Conservation (phyloP, 2,113 vertebrate species). For the Micronycteris hirsuta region DNA sequence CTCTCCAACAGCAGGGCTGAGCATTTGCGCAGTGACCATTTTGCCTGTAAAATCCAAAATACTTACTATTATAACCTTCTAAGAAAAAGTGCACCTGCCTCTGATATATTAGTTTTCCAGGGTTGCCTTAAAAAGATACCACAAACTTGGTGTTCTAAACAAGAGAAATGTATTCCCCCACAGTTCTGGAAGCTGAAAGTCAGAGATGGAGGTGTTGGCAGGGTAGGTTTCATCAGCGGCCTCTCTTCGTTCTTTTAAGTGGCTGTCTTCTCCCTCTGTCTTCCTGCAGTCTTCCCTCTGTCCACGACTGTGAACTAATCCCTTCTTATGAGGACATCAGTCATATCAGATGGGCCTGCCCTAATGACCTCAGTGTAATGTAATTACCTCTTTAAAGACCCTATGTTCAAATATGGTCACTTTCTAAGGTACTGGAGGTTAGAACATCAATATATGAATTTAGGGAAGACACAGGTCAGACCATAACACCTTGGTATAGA, state of each 20-base stretch:
- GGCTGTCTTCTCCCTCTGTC: neutral
- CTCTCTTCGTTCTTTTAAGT: neutral
- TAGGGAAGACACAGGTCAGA: neutral
- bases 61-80: neutral
- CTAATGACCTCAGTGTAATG: neutral
- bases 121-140: neutral
- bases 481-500: neutral
- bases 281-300: neutral
- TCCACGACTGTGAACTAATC: neutral
- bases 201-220: neutral
- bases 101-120: neutral
- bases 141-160: neutral
- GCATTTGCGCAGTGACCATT: neutral
- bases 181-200: neutral
- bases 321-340: neutral
- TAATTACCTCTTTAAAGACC: neutral
- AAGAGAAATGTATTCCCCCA: neutral
- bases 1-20: neutral
- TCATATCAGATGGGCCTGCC: neutral
- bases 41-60: neutral
- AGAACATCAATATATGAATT: neutral
- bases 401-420: neutral
- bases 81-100: neutral
- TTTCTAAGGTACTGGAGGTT: neutral
- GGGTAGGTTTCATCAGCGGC: neutral